Evolutionary conservation across 2,797 vertebrate species (phyloP).

Genomic region (Limnodromus scolopaceus): DNA sequence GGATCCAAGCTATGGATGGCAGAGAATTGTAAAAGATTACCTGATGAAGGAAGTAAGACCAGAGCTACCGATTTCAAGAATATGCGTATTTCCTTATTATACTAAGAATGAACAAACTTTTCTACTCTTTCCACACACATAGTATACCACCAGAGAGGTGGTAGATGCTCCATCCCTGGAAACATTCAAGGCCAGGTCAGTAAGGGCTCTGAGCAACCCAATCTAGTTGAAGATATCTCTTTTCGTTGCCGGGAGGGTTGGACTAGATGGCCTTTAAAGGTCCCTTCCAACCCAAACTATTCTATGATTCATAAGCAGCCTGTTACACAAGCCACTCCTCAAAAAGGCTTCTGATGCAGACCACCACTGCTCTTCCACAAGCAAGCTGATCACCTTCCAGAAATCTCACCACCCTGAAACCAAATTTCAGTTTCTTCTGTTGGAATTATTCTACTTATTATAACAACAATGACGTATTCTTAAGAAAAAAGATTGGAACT

Average conservation of each 20-base stretch:
- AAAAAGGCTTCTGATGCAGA: not conserved
- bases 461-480: not conserved
- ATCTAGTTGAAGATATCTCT: not conserved
- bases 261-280: not conserved
- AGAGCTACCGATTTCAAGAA: not conserved
- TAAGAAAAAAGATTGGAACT: not conserved
- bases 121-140: not conserved
- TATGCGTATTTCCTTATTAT: not conserved
- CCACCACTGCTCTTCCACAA: not conserved
- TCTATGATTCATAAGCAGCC: not conserved
- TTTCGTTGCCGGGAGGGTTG: not conserved
- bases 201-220: not conserved
- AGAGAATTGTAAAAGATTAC: not conserved
- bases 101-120: not conserved
- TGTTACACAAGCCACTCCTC: not conserved
- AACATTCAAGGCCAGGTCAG: not conserved
- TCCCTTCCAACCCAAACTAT: not conserved
- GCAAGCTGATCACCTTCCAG: not conserved
- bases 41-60: not conserved
- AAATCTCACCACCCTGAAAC: not conserved
- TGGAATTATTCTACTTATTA: not conserved
- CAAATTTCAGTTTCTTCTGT: not conserved
- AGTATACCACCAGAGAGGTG: not conserved
- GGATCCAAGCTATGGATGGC: not conserved
- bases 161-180: not conserved